These are phyloP conservation scores for Drosophila formosana DNA, from an alignment of 2,888 invertebrate species.

Conservation along the genomic window DNA sequence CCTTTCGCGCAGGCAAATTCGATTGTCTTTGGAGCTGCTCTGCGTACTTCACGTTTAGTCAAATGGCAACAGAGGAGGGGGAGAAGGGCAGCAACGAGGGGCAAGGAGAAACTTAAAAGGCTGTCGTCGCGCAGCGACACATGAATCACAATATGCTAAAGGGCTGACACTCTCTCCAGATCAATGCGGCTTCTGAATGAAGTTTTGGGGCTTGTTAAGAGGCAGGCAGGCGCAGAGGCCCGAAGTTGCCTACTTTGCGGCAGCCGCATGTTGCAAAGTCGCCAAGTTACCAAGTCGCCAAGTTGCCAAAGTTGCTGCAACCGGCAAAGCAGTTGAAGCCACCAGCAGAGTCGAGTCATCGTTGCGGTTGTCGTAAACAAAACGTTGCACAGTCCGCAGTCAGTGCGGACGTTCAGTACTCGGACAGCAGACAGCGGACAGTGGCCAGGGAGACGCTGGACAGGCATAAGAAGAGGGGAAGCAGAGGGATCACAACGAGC, in stretches of 20 bases:
- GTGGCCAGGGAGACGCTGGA: constrained; percentile 6
- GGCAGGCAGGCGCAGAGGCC: constrained; percentile 2
- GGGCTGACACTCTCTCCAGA: constrained; percentile 84
- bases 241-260: constrained; percentile 78
- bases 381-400: constrained; percentile 67
- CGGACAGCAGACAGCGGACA: constrained; percentile 48
- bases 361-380: constrained; percentile 77
- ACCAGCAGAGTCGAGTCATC: constrained; percentile 61
- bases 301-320: constrained; percentile 17
- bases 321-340: constrained; percentile 44
- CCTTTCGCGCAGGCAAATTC: constrained; percentile 42
- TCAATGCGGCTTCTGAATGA: constrained; percentile 82
- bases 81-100: not conserved
- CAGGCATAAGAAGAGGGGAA: not conserved
- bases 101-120: constrained; percentile 44
- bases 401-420: constrained; percentile 67
- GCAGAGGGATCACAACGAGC: not conserved
- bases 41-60: constrained; percentile 9
- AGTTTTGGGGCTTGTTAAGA: constrained; percentile 67
- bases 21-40: constrained; percentile 33
- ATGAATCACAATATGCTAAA: constrained; percentile 83
- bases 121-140: constrained; percentile 78
- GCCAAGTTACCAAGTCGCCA: constrained; percentile 16
- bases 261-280: constrained; percentile 36
- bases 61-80: not conserved